Evolutionary conservation across 2,113 vertebrate species (phyloP).

Genomic region (Ranitomeya variabilis): DNA sequence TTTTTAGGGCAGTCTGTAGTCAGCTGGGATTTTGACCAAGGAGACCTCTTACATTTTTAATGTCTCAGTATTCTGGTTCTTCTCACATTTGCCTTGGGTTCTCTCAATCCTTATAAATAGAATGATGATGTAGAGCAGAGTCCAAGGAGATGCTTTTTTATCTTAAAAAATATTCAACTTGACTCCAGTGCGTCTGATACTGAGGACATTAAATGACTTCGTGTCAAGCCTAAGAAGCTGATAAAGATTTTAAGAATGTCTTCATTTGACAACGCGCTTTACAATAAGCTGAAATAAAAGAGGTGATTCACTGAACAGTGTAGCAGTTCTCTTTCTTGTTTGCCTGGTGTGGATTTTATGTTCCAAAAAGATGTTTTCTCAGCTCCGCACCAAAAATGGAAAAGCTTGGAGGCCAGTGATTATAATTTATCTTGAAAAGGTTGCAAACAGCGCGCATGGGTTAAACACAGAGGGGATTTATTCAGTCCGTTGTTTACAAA

Average conservation of each 20-base stretch:
- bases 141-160: background rate
- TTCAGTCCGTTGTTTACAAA: constrained; percentile 41
- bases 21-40: background rate
- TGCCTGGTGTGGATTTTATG: constrained; percentile 34
- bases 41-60: background rate
- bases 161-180: background rate
- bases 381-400: constrained; percentile 64
- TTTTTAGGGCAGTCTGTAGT: background rate
- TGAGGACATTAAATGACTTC: background rate
- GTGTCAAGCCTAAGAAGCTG: constrained; percentile 24
- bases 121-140: constrained; percentile 1
- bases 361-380: constrained; percentile 60
- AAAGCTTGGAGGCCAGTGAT: constrained; percentile 60
- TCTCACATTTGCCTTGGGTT: background rate
- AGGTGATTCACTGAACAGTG: constrained; percentile 44
- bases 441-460: constrained; percentile 52
- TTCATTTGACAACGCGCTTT: background rate
- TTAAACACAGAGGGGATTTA: constrained; percentile 59
- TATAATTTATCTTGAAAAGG: constrained; percentile 61
- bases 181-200: background rate
- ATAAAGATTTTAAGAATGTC: constrained; percentile 17
- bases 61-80: background rate
- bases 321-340: constrained; percentile 33
- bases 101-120: background rate
- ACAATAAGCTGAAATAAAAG: constrained; percentile 14